phyloP scores from a whole-genome alignment of 2,113 vertebrate genomes.

The Hypocryptadius cinnamomeus region DNA sequence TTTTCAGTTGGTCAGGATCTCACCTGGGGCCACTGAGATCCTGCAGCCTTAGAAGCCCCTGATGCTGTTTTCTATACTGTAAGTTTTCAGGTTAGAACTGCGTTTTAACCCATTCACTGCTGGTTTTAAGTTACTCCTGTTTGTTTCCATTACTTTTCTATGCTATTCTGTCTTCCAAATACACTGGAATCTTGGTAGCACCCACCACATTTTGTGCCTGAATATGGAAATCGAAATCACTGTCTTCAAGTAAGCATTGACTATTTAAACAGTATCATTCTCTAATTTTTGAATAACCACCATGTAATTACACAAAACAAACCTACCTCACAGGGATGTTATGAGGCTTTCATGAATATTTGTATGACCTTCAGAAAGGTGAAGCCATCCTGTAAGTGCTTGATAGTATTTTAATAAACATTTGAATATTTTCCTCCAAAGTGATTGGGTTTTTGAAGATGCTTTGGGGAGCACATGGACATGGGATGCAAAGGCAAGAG shows the following conservation, averaged over 20 bases:
- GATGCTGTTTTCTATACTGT: background rate
- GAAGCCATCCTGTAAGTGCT: background rate
- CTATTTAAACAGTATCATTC: background rate
- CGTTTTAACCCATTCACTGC: background rate
- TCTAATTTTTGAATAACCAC: background rate
- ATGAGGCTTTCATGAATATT: background rate
- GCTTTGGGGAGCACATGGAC: background rate
- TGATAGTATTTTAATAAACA: slow-evolving; percentile 30
- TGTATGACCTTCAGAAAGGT: background rate
- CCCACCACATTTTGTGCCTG: background rate
- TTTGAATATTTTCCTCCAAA: background rate
- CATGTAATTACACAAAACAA: background rate
- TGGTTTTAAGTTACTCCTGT: background rate
- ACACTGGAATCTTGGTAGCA: background rate
- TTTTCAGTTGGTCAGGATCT: background rate
- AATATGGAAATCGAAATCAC: background rate
- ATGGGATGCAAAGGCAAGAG: background rate
- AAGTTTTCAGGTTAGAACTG: background rate
- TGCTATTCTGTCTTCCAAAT: background rate
- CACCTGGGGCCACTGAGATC: background rate
- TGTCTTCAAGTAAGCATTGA: background rate
- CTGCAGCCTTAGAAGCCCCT: background rate
- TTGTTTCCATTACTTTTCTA: background rate
- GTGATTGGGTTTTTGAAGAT: background rate
- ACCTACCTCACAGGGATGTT: slow-evolving; percentile 14